Conservation (phyloP, 2,797 vertebrate species). For the Tarsius wallacei region DNA sequence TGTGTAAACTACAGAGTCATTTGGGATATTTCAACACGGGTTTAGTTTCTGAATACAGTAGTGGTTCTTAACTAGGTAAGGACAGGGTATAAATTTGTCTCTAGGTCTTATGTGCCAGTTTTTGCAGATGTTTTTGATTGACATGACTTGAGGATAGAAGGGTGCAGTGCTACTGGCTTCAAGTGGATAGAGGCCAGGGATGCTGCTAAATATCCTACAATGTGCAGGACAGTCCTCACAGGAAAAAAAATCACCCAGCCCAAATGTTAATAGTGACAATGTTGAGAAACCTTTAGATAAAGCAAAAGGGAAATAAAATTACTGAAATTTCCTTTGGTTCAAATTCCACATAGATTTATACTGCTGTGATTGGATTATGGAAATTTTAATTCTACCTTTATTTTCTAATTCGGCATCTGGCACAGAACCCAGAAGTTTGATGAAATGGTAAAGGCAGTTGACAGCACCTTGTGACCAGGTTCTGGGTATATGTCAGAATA, state of each 20-base stretch:
- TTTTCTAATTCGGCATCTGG: neutral
- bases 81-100: neutral
- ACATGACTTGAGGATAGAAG: neutral
- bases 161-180: neutral
- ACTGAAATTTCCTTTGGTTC: neutral
- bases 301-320: neutral
- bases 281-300: neutral
- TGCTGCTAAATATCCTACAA: neutral
- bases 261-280: neutral
- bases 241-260: neutral
- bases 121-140: neutral
- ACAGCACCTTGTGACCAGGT: neutral
- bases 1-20: neutral
- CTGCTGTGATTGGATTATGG: neutral
- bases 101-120: neutral
- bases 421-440: neutral
- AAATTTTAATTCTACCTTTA: neutral
- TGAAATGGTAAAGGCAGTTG: neutral
- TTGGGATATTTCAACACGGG: neutral
- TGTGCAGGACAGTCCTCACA: neutral
- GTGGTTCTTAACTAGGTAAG: neutral
- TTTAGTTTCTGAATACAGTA: neutral
- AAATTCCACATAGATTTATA: neutral
- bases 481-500: neutral
- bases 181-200: neutral